Base-by-base conservation (phyloP, 2,888 invertebrate genomes). In the Gari tellinella region DNA sequence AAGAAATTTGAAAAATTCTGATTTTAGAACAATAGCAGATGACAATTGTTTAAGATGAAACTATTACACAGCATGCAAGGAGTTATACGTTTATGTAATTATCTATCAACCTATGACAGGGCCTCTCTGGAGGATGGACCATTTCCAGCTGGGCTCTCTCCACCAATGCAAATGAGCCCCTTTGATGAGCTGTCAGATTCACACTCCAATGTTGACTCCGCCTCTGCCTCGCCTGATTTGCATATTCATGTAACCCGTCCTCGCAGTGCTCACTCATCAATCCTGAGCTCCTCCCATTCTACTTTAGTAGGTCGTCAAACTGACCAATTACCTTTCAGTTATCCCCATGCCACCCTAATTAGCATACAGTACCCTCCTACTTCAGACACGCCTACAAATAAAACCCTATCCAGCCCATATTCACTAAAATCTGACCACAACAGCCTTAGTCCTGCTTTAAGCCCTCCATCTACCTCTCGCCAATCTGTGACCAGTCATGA, bases 81-180 rank as follows among this genome's bases (percentile, higher is more conserved):
- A 10, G 31, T 31, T 31, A 31, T 7, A 31, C 10, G 10, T 31
- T 31, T 31, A 7, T 31, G 31, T 31, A 7, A 31, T 31, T 31
- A 10, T 31, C 31, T 31, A 31, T 31, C 31, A 31, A 31, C 4
- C 10, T 10, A 31, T 31, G 10, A 57, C 57, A 57, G 57, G 57
- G 46, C 45, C 2, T 57, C 57, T 4, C 10, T 41, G 5, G 61
- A 61, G 17, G 61, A 51, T 21, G 51, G 61, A 51, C 49, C 41
- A 19, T 21, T 51, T 48, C 38, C 46, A 48, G 31, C 15, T 23
- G 52, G 66, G 48, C 58, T 61, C 25, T 57, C 72, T 19, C 73
- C 73, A 37, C 43, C 68, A 25, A 65, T 68, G 73, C 68, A 68
- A 60, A 61, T 61, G 40, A 60, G 61, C 31, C 68, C 73, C 37